Conservation (phyloP, 2,888 invertebrate species). For the Tinea pellionella region DNA sequence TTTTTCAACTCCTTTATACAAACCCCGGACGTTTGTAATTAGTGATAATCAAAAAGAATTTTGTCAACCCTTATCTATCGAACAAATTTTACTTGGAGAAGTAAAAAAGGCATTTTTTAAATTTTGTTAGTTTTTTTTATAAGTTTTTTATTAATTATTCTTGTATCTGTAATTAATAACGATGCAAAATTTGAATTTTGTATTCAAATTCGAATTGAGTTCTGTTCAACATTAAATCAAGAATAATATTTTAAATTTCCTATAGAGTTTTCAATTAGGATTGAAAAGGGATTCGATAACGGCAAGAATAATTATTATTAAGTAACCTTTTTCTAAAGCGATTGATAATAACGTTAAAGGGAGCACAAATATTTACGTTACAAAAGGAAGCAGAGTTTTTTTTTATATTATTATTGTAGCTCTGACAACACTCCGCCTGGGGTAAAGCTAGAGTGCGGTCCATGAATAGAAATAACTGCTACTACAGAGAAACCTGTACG, state of each 20-base stretch:
- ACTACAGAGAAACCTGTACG: too few relatives aligned
- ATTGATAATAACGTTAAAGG: neutral
- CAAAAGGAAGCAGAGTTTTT: too few relatives aligned
- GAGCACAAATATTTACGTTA: neutral
- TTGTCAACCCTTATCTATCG: slow-evolving; percentile 13
- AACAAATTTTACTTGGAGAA: slow-evolving; percentile 14
- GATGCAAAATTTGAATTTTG: too few relatives aligned
- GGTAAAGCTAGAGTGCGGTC: too few relatives aligned
- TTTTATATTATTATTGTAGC: too few relatives aligned
- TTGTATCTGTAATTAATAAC: too few relatives aligned
- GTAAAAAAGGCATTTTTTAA: neutral
- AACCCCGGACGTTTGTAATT: slow-evolving; percentile 40
- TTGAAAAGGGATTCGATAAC: slow-evolving; percentile 41
- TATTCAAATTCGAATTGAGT: too few relatives aligned
- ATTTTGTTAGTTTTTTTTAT: too few relatives aligned
- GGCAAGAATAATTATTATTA: slow-evolving; percentile 46
- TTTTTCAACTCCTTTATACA: slow-evolving; percentile 34
- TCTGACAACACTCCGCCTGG: too few relatives aligned
- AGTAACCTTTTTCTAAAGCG: slow-evolving; percentile 48
- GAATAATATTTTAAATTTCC: neutral
- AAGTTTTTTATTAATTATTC: too few relatives aligned
- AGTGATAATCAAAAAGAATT: slow-evolving; percentile 45
- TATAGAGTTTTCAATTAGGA: slow-evolving; percentile 8
- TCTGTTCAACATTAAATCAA: neutral
- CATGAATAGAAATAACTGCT: too few relatives aligned